Evolutionary conservation across 2,797 vertebrate genomes (phyloP).

Genomic region (Myotis findleyi): DNA sequence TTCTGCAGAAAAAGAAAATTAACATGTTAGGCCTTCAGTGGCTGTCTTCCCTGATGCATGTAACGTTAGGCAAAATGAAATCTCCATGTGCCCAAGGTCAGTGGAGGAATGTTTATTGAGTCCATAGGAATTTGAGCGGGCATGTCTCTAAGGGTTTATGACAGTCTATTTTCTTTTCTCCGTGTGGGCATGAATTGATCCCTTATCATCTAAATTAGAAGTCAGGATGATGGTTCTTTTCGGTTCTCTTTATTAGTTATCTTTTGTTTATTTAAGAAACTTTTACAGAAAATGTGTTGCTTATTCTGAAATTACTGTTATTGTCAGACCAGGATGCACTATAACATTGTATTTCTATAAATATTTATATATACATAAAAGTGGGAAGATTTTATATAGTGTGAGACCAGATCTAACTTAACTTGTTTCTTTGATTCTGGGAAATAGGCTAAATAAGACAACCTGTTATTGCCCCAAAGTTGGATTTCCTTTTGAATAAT

Average conservation of each 20-base stretch:
- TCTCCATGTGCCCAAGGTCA: not conserved
- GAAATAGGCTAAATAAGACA: not conserved
- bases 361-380: not conserved
- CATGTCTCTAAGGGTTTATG: not conserved
- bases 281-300: not conserved
- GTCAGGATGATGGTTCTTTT: slow-evolving; percentile 2
- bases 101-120: slow-evolving; percentile 10
- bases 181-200: not conserved
- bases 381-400: not conserved
- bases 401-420: not conserved
- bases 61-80: slow-evolving; percentile 49
- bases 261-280: slow-evolving; percentile 64
- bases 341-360: slow-evolving; percentile 1
- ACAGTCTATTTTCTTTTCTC: slow-evolving; percentile 47
- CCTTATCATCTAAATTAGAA: slow-evolving; percentile 58
- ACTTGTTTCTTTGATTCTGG: slow-evolving; percentile 44
- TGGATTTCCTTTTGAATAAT: slow-evolving; percentile 31
- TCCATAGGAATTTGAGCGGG: slow-evolving; percentile 9
- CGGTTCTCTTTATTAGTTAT: not conserved
- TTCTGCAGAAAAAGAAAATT: slow-evolving; percentile 60
- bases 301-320: slow-evolving; percentile 50
- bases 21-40: slow-evolving; percentile 8
- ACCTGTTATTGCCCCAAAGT: not conserved
- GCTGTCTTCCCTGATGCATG: slow-evolving; percentile 37
- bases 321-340: not conserved